phyloP scores from a whole-genome alignment of 2,888 invertebrate species.

The Ariolimax columbianus region DNA sequence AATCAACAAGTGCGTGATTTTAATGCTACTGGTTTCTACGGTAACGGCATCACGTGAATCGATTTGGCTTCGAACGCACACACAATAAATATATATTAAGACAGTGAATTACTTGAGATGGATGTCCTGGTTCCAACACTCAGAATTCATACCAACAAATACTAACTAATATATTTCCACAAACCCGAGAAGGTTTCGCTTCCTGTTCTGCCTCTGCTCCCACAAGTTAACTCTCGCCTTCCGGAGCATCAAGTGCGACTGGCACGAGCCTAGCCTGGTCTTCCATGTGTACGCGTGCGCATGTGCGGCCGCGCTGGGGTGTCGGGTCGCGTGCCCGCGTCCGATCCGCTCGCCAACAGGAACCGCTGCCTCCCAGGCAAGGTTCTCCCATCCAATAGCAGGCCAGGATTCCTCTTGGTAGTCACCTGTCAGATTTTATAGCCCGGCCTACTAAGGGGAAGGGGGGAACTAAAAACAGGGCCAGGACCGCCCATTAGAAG shows the following conservation, averaged over 20 bases:
- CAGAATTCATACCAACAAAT: neutral
- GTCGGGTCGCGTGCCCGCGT: slow-evolving; percentile 50
- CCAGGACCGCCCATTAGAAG: neutral
- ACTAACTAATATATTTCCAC: no score
- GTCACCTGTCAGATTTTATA: slow-evolving; percentile 20
- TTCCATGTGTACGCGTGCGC: slow-evolving; percentile 26
- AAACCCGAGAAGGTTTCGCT: neutral
- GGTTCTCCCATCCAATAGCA: slow-evolving; percentile 1
- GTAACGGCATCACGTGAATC: no score
- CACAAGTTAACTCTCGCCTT: slow-evolving; percentile 24
- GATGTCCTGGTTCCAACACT: neutral
- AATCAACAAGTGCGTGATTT: slow-evolving; percentile 30
- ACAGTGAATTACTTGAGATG: neutral
- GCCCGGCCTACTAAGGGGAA: slow-evolving; percentile 15
- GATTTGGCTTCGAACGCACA: no score
- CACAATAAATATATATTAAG: no score
- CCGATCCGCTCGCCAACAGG: slow-evolving; percentile 28
- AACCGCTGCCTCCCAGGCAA: neutral
- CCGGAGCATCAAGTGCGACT: slow-evolving; percentile 47
- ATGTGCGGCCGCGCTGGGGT: slow-evolving; percentile 37
- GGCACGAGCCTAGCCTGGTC: slow-evolving; percentile 33
- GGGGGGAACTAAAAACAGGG: neutral
- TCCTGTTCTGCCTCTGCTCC: neutral
- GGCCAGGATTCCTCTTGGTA: neutral
- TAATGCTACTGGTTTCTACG: neutral